Evolutionary conservation across 2,113 vertebrate genomes (phyloP).

Genomic region (Hoplias malabaricus): DNA sequence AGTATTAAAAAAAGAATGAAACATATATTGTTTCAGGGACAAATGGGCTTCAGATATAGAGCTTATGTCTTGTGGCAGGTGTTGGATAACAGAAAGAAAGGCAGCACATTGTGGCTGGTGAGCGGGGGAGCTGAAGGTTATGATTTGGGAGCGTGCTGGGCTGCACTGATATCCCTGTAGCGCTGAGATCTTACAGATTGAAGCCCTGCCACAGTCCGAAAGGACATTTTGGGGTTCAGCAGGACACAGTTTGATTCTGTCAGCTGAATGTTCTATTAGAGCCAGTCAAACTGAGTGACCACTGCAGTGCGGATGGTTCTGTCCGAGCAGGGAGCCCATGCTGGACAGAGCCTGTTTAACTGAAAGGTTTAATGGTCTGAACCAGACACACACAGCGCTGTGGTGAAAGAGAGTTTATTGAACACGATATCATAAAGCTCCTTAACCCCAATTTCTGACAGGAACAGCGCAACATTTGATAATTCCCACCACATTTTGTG

Average conservation of each 20-base stretch:
- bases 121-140: conserved; percentile 28
- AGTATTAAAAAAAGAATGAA: conserved; percentile 14
- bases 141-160: not conserved
- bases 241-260: conserved; percentile 26
- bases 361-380: conserved; percentile 12
- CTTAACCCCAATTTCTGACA: too few species aligned
- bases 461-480: too few species aligned
- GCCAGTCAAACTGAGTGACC: conserved; percentile 19
- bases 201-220: conserved; percentile 3
- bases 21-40: not conserved
- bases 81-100: conserved; percentile 30
- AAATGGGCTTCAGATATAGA: not conserved
- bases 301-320: conserved; percentile 31
- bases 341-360: conserved; percentile 21
- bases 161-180: conserved; percentile 1
- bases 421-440: not conserved
- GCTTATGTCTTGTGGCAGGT: conserved; percentile 1
- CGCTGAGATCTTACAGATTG: not conserved
- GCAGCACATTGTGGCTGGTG: conserved; percentile 3
- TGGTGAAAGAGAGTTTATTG: not conserved
- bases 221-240: conserved; percentile 31
- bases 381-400: not conserved
- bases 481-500: too few species aligned
- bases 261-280: conserved; percentile 41
- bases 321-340: conserved; percentile 22